phyloP scores from a whole-genome alignment of 1,140 invertebrate genomes.

The Notospermus geniculatus region DNA sequence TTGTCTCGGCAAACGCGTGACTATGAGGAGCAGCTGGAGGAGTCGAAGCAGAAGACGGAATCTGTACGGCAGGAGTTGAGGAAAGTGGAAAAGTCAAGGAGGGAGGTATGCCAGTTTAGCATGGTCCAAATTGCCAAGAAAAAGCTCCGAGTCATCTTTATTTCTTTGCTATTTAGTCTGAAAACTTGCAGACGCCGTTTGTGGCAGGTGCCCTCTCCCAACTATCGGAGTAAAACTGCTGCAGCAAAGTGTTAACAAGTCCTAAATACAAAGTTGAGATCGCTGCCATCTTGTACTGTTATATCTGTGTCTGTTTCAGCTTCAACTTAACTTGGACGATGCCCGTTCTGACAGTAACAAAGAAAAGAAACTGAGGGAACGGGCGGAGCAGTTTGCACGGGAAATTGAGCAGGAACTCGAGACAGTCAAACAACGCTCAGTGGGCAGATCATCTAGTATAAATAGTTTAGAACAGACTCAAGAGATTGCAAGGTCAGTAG shows the following conservation, averaged over 20 bases:
- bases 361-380: constrained; percentile 81
- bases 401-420: constrained; percentile 59
- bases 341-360: constrained; percentile 82
- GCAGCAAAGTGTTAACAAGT: no score
- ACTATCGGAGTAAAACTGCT: no score
- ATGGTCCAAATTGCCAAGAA: no score
- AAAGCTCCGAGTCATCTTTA: no score
- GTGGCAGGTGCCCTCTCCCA: no score
- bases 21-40: constrained; percentile 93
- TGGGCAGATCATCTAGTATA: constrained; percentile 50
- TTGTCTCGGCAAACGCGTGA: constrained; percentile 85
- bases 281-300: no score
- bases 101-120: constrained; percentile 76
- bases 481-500: constrained; percentile 59
- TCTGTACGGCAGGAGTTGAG: constrained; percentile 83
- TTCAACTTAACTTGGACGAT: constrained; percentile 81
- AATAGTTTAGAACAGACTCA: constrained; percentile 66
- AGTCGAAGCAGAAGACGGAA: constrained; percentile 90
- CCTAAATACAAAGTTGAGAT: no score
- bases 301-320: constrained; percentile 42
- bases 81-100: constrained; percentile 81
- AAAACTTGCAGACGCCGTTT: no score
- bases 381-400: constrained; percentile 72
- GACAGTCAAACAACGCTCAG: constrained; percentile 37
- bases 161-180: no score